These are phyloP conservation scores for Xenopus laevis DNA, from an alignment of 2,113 vertebrate genomes.

Conservation along the genomic window DNA sequence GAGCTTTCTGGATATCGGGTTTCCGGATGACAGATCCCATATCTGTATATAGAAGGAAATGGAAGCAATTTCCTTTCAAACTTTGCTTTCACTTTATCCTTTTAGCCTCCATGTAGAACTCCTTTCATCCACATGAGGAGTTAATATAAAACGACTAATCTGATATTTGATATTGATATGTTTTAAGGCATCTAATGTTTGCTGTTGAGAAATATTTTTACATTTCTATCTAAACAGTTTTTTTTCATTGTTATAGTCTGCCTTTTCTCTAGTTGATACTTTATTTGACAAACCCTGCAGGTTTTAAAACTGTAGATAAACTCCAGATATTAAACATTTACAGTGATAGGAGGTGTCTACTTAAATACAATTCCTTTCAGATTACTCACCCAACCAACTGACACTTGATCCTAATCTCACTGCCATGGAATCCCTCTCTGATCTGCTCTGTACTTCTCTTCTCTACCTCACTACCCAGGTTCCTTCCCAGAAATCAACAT, in stretches of 20 bases:
- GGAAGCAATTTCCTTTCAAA: too few relatives aligned
- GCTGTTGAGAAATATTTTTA: too few relatives aligned
- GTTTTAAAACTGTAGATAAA: background rate
- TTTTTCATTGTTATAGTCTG: background rate
- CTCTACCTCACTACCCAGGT: constrained; percentile 1
- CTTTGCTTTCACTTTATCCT: too few relatives aligned
- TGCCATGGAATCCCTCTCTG: background rate
- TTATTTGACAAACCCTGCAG: background rate
- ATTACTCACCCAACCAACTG: constrained; percentile 10
- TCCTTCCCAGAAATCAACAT: constrained; percentile 8
- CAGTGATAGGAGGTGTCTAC: background rate
- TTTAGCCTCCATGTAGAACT: too few relatives aligned
- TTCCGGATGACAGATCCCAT: too few relatives aligned
- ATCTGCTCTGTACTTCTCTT: background rate
- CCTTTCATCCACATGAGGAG: too few relatives aligned
- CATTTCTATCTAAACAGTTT: background rate
- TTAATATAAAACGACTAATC: too few relatives aligned
- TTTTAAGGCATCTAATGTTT: too few relatives aligned
- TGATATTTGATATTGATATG: too few relatives aligned
- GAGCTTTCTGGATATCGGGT: too few relatives aligned
- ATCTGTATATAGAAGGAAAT: too few relatives aligned
- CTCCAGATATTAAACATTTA: constrained; percentile 14
- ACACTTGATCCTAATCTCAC: constrained; percentile 27
- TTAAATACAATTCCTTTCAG: constrained; percentile 16
- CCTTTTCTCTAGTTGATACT: background rate